Percentiles rank a stretch among this genome's conserved stretches.
Conservation (phyloP, 1,140 invertebrate species). For the Drosophila mayri region DNA sequence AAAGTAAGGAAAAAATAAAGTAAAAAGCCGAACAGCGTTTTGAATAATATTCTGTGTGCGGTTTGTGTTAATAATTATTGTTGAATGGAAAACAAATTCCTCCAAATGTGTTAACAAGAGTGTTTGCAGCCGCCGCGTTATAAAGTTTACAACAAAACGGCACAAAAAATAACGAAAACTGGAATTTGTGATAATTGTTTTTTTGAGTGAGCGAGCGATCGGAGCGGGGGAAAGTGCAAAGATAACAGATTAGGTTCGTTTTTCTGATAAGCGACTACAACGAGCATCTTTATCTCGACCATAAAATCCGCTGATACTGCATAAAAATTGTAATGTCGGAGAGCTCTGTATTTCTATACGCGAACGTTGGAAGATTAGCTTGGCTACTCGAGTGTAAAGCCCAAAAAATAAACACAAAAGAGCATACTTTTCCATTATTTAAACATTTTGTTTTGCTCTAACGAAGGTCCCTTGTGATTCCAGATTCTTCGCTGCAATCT, state of each 20-base stretch:
- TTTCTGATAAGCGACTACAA: constrained; percentile 42
- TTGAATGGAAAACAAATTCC: constrained; percentile 47
- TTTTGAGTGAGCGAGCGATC: constrained; percentile 11
- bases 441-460: constrained; percentile 1
- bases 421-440: constrained; percentile 16
- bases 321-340: constrained; percentile 26
- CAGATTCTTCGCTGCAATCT: constrained; percentile 30
- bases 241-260: constrained; percentile 45
- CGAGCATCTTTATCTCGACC: constrained; percentile 39
- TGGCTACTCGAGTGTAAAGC: constrained; percentile 4
- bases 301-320: constrained; percentile 27
- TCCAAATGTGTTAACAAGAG: constrained; percentile 67
- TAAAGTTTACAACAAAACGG: constrained; percentile 45
- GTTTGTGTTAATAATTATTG: constrained; percentile 54
- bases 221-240: constrained; percentile 21
- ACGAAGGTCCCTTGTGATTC: constrained; percentile 21
- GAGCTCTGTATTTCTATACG: constrained; percentile 6
- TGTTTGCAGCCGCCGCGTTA: constrained; percentile 40
- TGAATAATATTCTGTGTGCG: constrained; percentile 44
- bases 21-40: constrained; percentile 45
- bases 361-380: constrained; percentile 4
- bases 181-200: constrained; percentile 54
- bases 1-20: constrained; percentile 40
- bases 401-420: constrained; percentile 1
- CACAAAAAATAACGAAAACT: constrained; percentile 44